Percentiles rank a stretch among this genome's conserved stretches.
Evolutionary conservation across 2,888 invertebrate species (phyloP).

Genomic region (Clivina fossor): DNA sequence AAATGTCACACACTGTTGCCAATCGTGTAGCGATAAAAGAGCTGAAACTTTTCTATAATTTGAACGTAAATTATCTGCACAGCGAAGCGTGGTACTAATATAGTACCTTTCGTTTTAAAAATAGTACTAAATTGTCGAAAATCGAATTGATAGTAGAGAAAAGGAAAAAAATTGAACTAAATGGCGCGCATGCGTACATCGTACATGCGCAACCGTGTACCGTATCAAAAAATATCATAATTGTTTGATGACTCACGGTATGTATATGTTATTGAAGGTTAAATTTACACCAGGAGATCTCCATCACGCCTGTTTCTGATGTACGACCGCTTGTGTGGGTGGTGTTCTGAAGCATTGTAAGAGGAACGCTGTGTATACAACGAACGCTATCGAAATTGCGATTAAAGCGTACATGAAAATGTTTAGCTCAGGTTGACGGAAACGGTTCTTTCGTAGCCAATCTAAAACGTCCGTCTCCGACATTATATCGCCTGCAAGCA

Average conservation of each 20-base stretch:
- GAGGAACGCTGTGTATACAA: slow-evolving; percentile 87
- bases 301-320: slow-evolving; percentile 68
- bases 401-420: slow-evolving; percentile 92
- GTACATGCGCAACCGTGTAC: too few relatives aligned
- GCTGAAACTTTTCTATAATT: too few relatives aligned
- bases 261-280: too few relatives aligned
- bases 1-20: too few relatives aligned
- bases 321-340: slow-evolving; percentile 62
- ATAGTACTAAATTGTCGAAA: too few relatives aligned
- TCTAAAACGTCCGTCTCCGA: slow-evolving; percentile 85
- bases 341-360: slow-evolving; percentile 85
- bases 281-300: slow-evolving; percentile 21
- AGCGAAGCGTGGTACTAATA: slow-evolving; percentile 22
- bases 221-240: too few relatives aligned
- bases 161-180: too few relatives aligned
- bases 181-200: too few relatives aligned
- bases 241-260: too few relatives aligned
- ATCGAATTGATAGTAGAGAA: background rate
- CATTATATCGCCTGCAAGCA: slow-evolving; percentile 74
- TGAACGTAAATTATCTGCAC: too few relatives aligned
- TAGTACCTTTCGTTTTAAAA: too few relatives aligned
- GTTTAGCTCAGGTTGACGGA: slow-evolving; percentile 88
- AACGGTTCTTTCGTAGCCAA: slow-evolving; percentile 91
- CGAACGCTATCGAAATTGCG: slow-evolving; percentile 81
- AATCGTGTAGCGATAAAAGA: too few relatives aligned